These are phyloP conservation scores for Mustela lutreola DNA, from an alignment of 2,113 vertebrate species.

Conservation along the genomic window DNA sequence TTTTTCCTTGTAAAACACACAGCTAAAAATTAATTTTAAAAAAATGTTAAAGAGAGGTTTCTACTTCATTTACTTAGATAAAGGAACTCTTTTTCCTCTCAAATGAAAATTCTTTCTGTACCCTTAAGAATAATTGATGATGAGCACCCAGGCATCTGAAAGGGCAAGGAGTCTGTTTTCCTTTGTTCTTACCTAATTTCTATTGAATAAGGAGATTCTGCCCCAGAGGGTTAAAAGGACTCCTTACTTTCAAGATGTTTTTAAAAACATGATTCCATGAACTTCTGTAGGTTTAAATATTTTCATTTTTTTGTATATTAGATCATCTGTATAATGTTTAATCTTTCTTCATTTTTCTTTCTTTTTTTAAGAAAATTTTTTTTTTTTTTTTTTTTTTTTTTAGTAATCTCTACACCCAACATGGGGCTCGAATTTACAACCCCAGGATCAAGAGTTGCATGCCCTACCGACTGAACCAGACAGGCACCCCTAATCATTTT, in stretches of 20 bases:
- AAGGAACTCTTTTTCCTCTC: constrained; percentile 34
- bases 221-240: background rate
- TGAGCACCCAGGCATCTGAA: background rate
- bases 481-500: background rate
- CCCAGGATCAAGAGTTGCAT: background rate
- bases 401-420: background rate
- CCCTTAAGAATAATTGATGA: constrained; percentile 4
- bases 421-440: background rate
- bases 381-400: background rate
- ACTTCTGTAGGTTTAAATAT: background rate
- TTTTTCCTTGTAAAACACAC: constrained; percentile 30
- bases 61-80: background rate
- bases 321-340: constrained; percentile 25
- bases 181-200: constrained; percentile 50
- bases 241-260: constrained; percentile 37
- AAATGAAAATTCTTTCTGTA: constrained; percentile 10
- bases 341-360: background rate
- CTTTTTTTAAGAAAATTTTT: background rate
- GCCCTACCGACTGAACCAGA: background rate
- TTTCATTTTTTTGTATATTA: constrained; percentile 18
- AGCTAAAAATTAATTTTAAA: background rate
- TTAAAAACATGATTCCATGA: constrained; percentile 26
- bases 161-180: constrained; percentile 42
- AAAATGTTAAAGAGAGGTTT: background rate
- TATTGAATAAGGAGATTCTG: constrained; percentile 50